phyloP scores from a whole-genome alignment of 1,140 invertebrate genomes.

The Nixonia krombeini region DNA sequence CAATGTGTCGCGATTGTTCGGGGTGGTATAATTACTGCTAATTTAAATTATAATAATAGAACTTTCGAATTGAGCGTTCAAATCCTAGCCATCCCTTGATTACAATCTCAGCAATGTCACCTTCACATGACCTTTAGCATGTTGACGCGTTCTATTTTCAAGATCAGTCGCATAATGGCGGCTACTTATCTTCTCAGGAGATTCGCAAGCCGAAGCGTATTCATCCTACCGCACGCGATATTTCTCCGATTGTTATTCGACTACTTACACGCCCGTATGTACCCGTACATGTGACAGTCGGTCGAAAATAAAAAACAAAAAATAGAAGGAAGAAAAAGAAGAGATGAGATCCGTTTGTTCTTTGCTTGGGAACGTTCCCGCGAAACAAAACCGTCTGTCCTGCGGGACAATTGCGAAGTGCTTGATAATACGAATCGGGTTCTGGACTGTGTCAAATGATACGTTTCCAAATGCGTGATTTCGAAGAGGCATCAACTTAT shows the following conservation, averaged over 20 bases:
- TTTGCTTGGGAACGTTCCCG: constrained; percentile 53
- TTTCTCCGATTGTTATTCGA: neutral
- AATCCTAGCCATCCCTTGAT: no score
- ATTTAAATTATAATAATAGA: no score
- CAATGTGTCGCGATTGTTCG: no score
- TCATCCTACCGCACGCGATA: neutral
- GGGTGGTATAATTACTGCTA: no score
- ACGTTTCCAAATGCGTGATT: no score
- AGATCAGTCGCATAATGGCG: no score
- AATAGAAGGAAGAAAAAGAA: constrained; percentile 20
- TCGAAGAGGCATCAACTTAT: no score
- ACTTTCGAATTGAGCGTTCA: no score
- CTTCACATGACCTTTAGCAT: no score
- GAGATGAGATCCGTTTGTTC: constrained; percentile 51
- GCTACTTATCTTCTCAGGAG: neutral
- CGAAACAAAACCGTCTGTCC: constrained; percentile 49
- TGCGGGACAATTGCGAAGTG: constrained; percentile 20
- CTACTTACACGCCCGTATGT: constrained; percentile 1
- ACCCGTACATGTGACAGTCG: constrained; percentile 2
- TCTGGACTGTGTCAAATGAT: constrained; percentile 70
- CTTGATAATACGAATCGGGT: constrained; percentile 62
- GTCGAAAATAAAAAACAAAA: neutral
- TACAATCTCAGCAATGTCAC: no score
- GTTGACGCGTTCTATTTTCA: no score
- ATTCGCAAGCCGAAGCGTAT: neutral